phyloP scores from a whole-genome alignment of 2,797 vertebrate species.

The Avahi laniger region DNA sequence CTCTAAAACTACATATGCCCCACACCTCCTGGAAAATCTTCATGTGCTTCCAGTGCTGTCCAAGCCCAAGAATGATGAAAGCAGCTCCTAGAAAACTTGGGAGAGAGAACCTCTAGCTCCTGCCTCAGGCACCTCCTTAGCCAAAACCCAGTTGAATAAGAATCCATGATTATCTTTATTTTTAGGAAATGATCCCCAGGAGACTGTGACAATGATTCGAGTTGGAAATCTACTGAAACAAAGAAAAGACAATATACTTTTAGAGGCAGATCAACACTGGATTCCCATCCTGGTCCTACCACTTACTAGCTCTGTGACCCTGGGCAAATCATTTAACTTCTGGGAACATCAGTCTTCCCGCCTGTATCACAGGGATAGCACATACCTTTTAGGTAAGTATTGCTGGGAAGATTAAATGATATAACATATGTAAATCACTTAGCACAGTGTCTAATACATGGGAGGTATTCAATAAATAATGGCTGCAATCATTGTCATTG shows the following conservation, averaged over 20 bases:
- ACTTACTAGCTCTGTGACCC: background rate
- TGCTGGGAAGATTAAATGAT: background rate
- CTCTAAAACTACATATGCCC: background rate
- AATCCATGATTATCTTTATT: background rate
- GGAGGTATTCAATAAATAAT: background rate
- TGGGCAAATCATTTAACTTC: background rate
- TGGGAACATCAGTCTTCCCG: background rate
- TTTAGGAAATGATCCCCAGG: background rate
- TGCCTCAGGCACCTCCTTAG: background rate
- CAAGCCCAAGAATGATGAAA: background rate
- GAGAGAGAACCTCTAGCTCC: background rate
- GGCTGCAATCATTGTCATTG: background rate
- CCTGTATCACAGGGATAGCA: background rate
- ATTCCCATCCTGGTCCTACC: background rate
- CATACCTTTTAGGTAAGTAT: background rate
- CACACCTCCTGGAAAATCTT: background rate
- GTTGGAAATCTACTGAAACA: background rate
- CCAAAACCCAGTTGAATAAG: background rate
- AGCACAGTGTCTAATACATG: background rate
- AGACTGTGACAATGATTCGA: background rate
- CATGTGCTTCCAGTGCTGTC: background rate
- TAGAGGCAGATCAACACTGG: background rate
- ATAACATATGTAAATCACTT: background rate
- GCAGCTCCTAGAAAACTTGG: background rate
- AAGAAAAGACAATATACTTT: background rate